Evolutionary conservation across 2,113 vertebrate genomes (phyloP).

Genomic region (Ctenodactylus gundi): DNA sequence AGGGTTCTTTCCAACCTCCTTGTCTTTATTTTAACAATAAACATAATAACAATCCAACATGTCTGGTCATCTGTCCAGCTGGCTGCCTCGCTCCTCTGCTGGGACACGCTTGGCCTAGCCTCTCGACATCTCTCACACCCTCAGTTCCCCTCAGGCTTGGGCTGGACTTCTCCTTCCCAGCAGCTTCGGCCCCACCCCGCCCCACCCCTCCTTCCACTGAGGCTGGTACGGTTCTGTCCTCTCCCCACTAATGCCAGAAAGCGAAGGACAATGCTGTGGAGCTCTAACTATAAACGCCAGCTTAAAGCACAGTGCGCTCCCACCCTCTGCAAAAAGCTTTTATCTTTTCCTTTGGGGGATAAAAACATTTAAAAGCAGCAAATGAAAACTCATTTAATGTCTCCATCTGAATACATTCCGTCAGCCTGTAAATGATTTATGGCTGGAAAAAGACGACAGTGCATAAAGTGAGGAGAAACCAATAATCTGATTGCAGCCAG

Average conservation of each 20-base stretch:
- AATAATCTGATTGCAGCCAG: not conserved
- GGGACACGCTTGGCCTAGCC: not conserved
- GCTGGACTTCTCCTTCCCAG: not conserved
- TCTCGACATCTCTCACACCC: not conserved
- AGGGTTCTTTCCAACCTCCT: not conserved
- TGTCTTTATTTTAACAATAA: not conserved
- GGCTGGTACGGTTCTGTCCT: not conserved
- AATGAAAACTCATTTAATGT: slow-evolving; percentile 40
- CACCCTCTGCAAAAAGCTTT: not conserved
- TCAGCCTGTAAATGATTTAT: slow-evolving; percentile 9
- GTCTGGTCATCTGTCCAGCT: not conserved
- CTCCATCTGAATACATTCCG: not conserved
- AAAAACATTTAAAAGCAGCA: slow-evolving; percentile 32
- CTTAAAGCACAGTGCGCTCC: not conserved
- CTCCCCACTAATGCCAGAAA: not conserved
- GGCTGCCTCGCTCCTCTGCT: not conserved
- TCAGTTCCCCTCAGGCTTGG: not conserved
- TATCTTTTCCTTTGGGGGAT: slow-evolving; percentile 19
- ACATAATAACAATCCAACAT: no score
- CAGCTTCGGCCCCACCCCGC: not conserved
- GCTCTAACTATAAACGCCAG: not conserved
- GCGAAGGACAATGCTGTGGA: not conserved
- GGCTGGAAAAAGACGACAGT: not conserved
- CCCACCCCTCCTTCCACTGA: not conserved
- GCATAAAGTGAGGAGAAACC: not conserved